These are phyloP conservation scores for Pseudachorutes palmiensis DNA, from an alignment of 1,140 invertebrate genomes.

Conservation along the genomic window DNA sequence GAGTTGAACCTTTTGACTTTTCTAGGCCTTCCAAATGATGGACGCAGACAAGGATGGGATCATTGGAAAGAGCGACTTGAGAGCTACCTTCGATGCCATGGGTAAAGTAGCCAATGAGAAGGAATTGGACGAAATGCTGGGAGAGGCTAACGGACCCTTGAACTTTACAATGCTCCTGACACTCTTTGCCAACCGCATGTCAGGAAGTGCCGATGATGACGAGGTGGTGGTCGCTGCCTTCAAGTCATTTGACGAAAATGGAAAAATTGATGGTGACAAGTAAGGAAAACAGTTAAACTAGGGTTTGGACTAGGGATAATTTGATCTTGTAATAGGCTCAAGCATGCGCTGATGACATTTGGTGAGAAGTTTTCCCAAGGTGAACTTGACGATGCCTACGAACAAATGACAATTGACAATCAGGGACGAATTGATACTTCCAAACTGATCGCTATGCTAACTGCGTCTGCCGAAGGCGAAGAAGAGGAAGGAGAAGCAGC, in stretches of 20 bases:
- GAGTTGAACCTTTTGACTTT: background rate
- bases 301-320: background rate
- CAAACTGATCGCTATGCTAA: slow-evolving; percentile 77
- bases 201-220: slow-evolving; percentile 78
- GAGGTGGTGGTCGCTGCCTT: slow-evolving; percentile 89
- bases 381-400: slow-evolving; percentile 89
- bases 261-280: slow-evolving; percentile 76
- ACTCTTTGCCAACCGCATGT: slow-evolving; percentile 81
- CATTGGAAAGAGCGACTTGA: slow-evolving; percentile 90
- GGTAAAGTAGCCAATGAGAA: slow-evolving; percentile 81
- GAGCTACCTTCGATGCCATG: slow-evolving; percentile 87
- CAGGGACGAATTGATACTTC: slow-evolving; percentile 86
- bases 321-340: slow-evolving; percentile 55
- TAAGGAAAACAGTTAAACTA: slow-evolving; percentile 40
- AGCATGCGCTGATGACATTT: slow-evolving; percentile 87
- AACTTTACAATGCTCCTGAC: slow-evolving; percentile 90
- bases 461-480: slow-evolving; percentile 67
- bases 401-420: slow-evolving; percentile 90
- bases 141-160: slow-evolving; percentile 81
- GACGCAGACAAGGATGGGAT: slow-evolving; percentile 97
- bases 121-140: slow-evolving; percentile 83
- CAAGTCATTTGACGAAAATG: slow-evolving; percentile 81
- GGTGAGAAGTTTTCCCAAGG: slow-evolving; percentile 89
- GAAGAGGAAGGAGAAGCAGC: slow-evolving; percentile 42
- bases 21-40: slow-evolving; percentile 91